Percentiles rank a stretch among this genome's conserved stretches.
phyloP scores from a whole-genome alignment of 2,888 invertebrate species.

The Ctenicera cuprea region DNA sequence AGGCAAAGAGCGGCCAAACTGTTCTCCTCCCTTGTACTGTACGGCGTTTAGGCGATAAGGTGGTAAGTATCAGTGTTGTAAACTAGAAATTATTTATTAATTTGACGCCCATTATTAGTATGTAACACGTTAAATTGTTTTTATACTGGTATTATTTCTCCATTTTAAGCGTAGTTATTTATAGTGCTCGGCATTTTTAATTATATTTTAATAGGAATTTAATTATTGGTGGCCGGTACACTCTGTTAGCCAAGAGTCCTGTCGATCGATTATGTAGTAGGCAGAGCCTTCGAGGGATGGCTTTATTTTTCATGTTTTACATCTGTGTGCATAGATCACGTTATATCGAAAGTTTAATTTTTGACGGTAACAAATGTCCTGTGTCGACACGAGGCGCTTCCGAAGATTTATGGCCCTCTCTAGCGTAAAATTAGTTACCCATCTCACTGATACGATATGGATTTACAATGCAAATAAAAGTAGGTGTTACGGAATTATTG shows the following conservation, averaged over 20 bases:
- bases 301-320: slow-evolving; percentile 46
- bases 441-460: slow-evolving; percentile 45
- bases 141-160: neutral
- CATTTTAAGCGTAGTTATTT: neutral
- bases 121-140: slow-evolving; percentile 7
- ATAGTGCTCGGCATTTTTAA: slow-evolving; percentile 15
- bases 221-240: slow-evolving; percentile 35
- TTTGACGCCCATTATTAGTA: neutral
- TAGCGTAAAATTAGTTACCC: slow-evolving; percentile 54
- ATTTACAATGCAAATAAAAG: slow-evolving; percentile 51
- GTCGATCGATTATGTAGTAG: slow-evolving; percentile 21
- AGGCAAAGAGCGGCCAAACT: slow-evolving; percentile 69
- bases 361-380: slow-evolving; percentile 54
- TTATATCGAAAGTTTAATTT: slow-evolving; percentile 52
- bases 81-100: slow-evolving; percentile 10
- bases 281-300: slow-evolving; percentile 22
- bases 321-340: slow-evolving; percentile 48
- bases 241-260: slow-evolving; percentile 6
- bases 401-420: slow-evolving; percentile 51
- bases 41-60: slow-evolving; percentile 69
- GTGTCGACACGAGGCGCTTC: slow-evolving; percentile 50
- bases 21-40: slow-evolving; percentile 70
- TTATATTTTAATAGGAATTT: slow-evolving; percentile 39
- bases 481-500: slow-evolving; percentile 38
- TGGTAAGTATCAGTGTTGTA: slow-evolving; percentile 63